Evolutionary conservation across 1,140 invertebrate species (phyloP).

Genomic region (Leucophenga varia): DNA sequence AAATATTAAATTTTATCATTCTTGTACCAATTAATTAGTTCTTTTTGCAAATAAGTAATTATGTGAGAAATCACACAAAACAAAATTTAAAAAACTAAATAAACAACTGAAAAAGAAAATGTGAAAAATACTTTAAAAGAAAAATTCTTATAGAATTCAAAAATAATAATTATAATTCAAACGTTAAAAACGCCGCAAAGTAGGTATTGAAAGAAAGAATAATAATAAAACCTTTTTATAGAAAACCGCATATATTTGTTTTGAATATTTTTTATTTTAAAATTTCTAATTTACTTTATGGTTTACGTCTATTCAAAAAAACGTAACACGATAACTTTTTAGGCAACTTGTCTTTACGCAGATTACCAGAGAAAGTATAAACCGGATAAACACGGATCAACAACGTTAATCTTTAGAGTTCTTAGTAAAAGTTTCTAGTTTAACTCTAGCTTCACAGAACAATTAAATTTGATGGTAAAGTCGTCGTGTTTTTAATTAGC

Average conservation of each 20-base stretch:
- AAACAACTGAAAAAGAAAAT: conserved; percentile 22
- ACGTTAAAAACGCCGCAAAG: conserved; percentile 44
- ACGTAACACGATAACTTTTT: no score
- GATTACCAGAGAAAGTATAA: no score
- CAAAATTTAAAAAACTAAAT: no score
- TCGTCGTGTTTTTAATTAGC: no score
- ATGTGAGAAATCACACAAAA: no score
- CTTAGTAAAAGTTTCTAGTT: no score
- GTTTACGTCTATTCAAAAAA: no score
- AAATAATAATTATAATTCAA: conserved; percentile 25
- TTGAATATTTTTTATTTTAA: background rate
- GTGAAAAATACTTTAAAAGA: conserved; percentile 40
- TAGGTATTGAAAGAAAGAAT: conserved; percentile 54
- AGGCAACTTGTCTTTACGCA: no score
- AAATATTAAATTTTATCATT: conserved; percentile 1
- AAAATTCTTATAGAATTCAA: conserved; percentile 36
- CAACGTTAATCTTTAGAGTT: no score
- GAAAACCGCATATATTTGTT: conserved; percentile 19
- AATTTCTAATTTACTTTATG: background rate
- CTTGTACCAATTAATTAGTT: conserved; percentile 4
- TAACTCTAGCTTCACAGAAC: no score
- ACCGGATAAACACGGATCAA: no score
- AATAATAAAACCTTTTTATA: conserved; percentile 49
- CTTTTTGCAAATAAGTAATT: conserved; percentile 11
- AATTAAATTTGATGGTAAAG: no score